These are phyloP conservation scores for Lepas anatifera DNA, from an alignment of 2,888 invertebrate species.

Conservation along the genomic window DNA sequence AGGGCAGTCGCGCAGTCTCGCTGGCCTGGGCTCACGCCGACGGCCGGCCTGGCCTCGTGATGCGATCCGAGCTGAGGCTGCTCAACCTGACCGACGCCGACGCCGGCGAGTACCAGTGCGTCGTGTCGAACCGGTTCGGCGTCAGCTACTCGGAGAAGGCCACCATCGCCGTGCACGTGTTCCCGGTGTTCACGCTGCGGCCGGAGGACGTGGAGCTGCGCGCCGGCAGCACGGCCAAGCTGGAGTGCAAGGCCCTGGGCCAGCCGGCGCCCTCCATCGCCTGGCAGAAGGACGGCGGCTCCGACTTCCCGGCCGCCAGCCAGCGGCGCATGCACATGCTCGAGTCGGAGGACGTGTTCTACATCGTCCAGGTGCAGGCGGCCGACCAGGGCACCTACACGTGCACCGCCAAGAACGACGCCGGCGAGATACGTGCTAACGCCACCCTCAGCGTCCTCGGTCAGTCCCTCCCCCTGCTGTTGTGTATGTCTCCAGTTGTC, in stretches of 20 bases:
- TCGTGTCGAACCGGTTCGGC: constrained; percentile 77
- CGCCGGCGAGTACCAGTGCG: constrained; percentile 85
- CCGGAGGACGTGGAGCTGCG: constrained; percentile 73
- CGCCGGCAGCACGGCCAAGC: constrained; percentile 69
- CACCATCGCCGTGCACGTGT: constrained; percentile 72
- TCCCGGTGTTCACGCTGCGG: constrained; percentile 70
- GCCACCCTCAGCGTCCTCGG: constrained; percentile 66
- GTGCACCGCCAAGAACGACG: constrained; percentile 81
- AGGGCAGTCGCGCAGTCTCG: constrained; percentile 19
- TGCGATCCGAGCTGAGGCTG: constrained; percentile 56
- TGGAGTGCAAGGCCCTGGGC: constrained; percentile 80
- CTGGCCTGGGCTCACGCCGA: constrained; percentile 19
- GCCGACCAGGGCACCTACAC: constrained; percentile 85
- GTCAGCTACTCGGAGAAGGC: constrained; percentile 78
- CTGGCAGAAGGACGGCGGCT: constrained; percentile 76
- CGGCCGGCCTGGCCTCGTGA: constrained; percentile 28
- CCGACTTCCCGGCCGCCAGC: constrained; percentile 85
- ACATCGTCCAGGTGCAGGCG: constrained; percentile 80
- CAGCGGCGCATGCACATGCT: constrained; percentile 79
- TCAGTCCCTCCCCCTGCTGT: no score
- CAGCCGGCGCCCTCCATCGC: constrained; percentile 61
- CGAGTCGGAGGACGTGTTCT: constrained; percentile 79
- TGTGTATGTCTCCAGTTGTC: no score
- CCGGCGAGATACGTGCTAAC: constrained; percentile 74
- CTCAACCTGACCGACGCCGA: constrained; percentile 62